These are phyloP conservation scores for Morpho deidamia DNA, from an alignment of 2,888 invertebrate species.

Conservation along the genomic window DNA sequence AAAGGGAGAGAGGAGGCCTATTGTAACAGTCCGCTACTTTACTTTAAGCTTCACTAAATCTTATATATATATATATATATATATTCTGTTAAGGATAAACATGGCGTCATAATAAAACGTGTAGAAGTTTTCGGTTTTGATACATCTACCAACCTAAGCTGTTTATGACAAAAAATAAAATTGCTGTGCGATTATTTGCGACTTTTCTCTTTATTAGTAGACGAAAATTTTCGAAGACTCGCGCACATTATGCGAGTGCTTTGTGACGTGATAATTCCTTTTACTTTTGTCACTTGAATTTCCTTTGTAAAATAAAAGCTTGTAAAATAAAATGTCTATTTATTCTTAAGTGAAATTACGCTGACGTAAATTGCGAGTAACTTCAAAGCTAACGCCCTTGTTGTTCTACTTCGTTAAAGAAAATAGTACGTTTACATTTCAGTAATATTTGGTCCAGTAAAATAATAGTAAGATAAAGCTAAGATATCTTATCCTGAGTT, in stretches of 20 bases:
- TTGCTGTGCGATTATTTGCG: slow-evolving; percentile 6
- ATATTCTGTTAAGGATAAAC: no score
- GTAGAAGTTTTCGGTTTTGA: no score
- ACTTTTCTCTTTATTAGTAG: slow-evolving; percentile 21
- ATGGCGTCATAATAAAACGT: no score
- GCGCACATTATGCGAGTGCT: slow-evolving; percentile 20
- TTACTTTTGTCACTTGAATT: slow-evolving; percentile 20
- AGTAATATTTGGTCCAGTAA: background rate
- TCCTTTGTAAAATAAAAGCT: slow-evolving; percentile 14
- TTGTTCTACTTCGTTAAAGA: slow-evolving; percentile 19
- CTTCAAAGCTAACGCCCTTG: slow-evolving; percentile 20
- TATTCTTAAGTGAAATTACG: slow-evolving; percentile 24
- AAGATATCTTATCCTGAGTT: no score
- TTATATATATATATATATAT: no score
- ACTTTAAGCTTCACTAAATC: no score
- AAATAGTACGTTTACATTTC: slow-evolving; percentile 10
- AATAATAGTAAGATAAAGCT: no score
- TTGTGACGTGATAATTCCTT: slow-evolving; percentile 23
- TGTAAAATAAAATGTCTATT: slow-evolving; percentile 19
- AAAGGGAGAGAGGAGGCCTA: no score
- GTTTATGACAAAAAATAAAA: no score
- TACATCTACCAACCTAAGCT: no score
- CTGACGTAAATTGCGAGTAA: slow-evolving; percentile 23
- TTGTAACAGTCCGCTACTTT: no score
- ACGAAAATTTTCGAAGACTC: slow-evolving; percentile 33